phyloP scores from a whole-genome alignment of 2,113 vertebrate species.

The Festucalex cinctus region DNA sequence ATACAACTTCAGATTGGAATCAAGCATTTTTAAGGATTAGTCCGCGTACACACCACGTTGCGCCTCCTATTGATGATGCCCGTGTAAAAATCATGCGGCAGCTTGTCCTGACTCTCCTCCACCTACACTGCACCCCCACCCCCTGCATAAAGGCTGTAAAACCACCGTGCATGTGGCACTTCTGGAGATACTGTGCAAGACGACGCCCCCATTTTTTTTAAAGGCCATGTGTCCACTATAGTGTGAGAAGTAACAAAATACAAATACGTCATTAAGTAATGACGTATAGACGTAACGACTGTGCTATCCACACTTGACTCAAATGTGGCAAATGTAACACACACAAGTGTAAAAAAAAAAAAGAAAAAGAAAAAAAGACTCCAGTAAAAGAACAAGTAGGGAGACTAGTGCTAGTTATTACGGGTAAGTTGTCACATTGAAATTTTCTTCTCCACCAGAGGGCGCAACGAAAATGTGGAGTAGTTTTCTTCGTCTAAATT shows the following conservation, averaged over 20 bases:
- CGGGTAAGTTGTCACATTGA: too few relatives aligned
- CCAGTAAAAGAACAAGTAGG: too few relatives aligned
- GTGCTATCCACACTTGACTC: too few relatives aligned
- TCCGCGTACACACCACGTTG: background rate
- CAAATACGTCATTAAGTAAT: too few relatives aligned
- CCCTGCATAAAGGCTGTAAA: constrained; percentile 2
- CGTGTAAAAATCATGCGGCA: constrained; percentile 4
- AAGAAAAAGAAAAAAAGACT: too few relatives aligned
- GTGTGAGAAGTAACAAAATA: background rate
- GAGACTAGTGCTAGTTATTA: too few relatives aligned
- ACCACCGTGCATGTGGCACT: background rate
- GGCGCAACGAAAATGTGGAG: too few relatives aligned
- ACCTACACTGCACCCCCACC: constrained; percentile 23
- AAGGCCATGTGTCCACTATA: background rate
- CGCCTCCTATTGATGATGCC: background rate
- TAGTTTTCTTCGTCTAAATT: too few relatives aligned
- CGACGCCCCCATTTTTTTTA: background rate
- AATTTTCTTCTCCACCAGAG: too few relatives aligned
- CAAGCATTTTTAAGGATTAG: background rate
- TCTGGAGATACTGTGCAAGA: constrained; percentile 7
- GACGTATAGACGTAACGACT: too few relatives aligned
- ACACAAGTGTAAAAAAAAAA: too few relatives aligned
- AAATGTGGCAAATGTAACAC: too few relatives aligned
- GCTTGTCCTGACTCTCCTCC: constrained; percentile 16
- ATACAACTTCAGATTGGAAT: constrained; percentile 45